Evolutionary conservation across 2,888 invertebrate genomes (phyloP).

Genomic region (Cepaea hortensis): DNA sequence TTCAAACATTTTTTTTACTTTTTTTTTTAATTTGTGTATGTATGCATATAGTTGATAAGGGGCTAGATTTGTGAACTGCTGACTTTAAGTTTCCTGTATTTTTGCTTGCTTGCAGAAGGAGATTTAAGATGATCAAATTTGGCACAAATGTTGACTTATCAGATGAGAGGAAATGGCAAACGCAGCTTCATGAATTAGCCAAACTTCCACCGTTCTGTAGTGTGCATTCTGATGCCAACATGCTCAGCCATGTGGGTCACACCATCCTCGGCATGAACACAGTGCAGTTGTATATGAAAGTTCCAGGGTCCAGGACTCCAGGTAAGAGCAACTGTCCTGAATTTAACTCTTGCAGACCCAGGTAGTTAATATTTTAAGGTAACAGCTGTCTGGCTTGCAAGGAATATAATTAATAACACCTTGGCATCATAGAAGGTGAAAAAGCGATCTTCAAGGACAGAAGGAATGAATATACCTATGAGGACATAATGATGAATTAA

Average conservation of each 20-base stretch:
- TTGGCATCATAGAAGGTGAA: no score
- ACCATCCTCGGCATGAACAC: constrained; percentile 99
- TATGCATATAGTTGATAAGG: no score
- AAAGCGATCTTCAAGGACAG: no score
- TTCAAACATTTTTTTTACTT: no score
- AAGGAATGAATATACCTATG: no score
- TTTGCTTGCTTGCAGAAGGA: constrained; percentile 53
- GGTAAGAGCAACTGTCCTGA: constrained; percentile 55
- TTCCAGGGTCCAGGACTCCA: constrained; percentile 79
- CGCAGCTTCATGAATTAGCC: constrained; percentile 94
- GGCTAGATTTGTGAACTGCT: no score
- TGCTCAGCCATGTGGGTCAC: constrained; percentile 98
- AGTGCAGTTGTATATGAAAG: constrained; percentile 98
- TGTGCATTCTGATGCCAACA: constrained; percentile 97
- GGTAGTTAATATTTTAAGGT: no score
- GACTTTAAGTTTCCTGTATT: not conserved
- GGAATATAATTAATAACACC: no score
- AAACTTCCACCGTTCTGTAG: constrained; percentile 97
- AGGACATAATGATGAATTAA: no score
- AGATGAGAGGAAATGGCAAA: constrained; percentile 96
- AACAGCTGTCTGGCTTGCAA: no score
- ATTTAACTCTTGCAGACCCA: not conserved
- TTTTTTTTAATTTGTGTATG: no score
- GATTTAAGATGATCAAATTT: constrained; percentile 82
- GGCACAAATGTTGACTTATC: constrained; percentile 99